Evolutionary conservation across 2,797 vertebrate genomes (phyloP).

Genomic region (Jordanella pulchra): DNA sequence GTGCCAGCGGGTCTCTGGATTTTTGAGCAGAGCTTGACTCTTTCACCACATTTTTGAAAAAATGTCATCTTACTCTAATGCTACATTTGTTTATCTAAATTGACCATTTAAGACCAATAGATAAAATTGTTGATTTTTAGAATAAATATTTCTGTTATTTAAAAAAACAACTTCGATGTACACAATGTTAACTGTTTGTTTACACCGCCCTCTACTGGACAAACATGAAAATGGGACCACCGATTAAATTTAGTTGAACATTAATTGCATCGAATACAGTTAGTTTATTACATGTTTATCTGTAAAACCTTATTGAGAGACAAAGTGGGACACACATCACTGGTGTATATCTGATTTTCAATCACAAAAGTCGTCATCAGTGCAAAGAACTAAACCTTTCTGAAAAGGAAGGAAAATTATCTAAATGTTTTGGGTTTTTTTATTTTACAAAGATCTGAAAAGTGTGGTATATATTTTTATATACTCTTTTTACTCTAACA

Average conservation of each 20-base stretch:
- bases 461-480: not conserved
- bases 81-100: not conserved
- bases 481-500: not conserved
- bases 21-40: not conserved
- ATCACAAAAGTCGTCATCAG: not conserved
- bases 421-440: no score
- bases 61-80: no score
- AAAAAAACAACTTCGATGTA: not conserved
- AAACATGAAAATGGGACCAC: not conserved
- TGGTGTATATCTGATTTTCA: no score
- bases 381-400: not conserved
- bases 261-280: not conserved
- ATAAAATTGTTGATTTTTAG: not conserved
- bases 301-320: not conserved
- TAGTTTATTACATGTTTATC: not conserved
- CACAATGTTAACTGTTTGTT: not conserved
- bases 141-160: not conserved
- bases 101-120: not conserved
- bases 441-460: not conserved
- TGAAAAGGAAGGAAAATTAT: not conserved
- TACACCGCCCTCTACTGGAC: constrained; percentile 6
- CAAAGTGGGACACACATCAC: no score
- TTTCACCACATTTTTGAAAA: not conserved
- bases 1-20: not conserved
- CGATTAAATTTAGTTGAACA: not conserved